Base-by-base conservation (phyloP, 2,113 vertebrate species). In the Leiothrix lutea region DNA sequence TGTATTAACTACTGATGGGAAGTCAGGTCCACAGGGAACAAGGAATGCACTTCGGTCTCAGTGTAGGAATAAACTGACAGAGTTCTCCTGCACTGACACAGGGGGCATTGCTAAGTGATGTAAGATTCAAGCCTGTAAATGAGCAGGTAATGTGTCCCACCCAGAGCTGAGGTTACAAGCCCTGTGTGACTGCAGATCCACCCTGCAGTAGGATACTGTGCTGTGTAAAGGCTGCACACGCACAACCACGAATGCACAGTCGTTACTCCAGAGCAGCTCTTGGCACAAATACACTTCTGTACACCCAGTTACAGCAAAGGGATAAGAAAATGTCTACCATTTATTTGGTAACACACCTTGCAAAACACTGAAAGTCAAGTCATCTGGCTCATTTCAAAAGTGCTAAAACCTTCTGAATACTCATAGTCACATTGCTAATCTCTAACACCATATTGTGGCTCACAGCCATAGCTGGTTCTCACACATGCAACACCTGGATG, bases 241-340 rank as follows among this genome's bases (percentile, higher is more conserved):
- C 11, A 36, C 3, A 79, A 67, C 21, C 29, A 64, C 0, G 0
- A 72, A 48, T 0, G 0, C 18, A 20, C 15, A 54, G 35, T 1
- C 12, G 0, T 44, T 65, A 56, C 42, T 70, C 29, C 38, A 78
- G 38, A 62, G 75, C 22, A 71, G 47, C 19, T 66, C 21, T 8
- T 24, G 62, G 67, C 42, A 51, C 3, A 5, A 31, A 33, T 26
- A 31, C 2, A 2, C 42, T 80, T 48, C 78, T 33, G 20, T 35
- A 72, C 15, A 33, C 6, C 2, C 33, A 56, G 3, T 48, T 71
- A 89, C 19, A 80, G 29, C 14, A 53, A 85, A 94, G 51, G 24
- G 24, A 3, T 25, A 70, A 74, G 44, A 56, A 81, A 78, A 77
- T 1, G 3, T 2, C 0, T 1, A n/a, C n/a, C 0, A 1, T 58